phyloP scores from a whole-genome alignment of 1,140 invertebrate species.

The Chlorops oryzae region DNA sequence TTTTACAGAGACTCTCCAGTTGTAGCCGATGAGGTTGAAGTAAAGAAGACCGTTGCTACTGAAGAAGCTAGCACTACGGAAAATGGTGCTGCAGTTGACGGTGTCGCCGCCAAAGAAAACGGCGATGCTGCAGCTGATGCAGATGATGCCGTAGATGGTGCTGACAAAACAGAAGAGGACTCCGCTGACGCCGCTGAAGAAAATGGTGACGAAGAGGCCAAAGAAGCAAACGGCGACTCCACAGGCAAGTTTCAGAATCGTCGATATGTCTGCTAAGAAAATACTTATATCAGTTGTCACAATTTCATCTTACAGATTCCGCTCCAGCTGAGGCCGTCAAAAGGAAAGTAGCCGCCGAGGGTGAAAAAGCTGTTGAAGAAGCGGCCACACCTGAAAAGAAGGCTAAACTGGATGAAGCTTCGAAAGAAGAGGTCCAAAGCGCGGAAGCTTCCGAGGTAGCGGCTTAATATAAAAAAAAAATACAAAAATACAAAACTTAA shows the following conservation, averaged over 20 bases:
- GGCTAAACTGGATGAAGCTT: slow-evolving; percentile 39
- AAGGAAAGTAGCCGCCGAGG: slow-evolving; percentile 40
- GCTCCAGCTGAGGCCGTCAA: slow-evolving; percentile 40
- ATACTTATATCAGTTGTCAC: neutral
- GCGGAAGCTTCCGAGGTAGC: slow-evolving; percentile 44
- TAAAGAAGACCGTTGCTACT: neutral
- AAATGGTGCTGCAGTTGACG: slow-evolving; percentile 32
- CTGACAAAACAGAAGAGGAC: slow-evolving; percentile 29
- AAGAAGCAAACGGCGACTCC: slow-evolving; percentile 38
- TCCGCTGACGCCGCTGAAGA: slow-evolving; percentile 29
- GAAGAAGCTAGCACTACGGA: slow-evolving; percentile 21
- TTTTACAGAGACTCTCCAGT: slow-evolving; percentile 39
- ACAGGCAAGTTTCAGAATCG: slow-evolving; percentile 28
- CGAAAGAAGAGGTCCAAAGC: slow-evolving; percentile 45
- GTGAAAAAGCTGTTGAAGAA: slow-evolving; percentile 36
- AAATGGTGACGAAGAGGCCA: slow-evolving; percentile 15
- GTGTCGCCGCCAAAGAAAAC: slow-evolving; percentile 21
- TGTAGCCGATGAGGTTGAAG: slow-evolving; percentile 40
- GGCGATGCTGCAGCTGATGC: slow-evolving; percentile 25
- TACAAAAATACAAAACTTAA: too few relatives aligned
- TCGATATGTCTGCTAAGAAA: neutral
- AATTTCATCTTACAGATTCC: slow-evolving; percentile 23
- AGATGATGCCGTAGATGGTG: slow-evolving; percentile 31
- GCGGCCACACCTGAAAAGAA: slow-evolving; percentile 45
- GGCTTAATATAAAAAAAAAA: too few relatives aligned